Base-by-base conservation (phyloP, 2,113 vertebrate genomes). In the Aix galericulata region DNA sequence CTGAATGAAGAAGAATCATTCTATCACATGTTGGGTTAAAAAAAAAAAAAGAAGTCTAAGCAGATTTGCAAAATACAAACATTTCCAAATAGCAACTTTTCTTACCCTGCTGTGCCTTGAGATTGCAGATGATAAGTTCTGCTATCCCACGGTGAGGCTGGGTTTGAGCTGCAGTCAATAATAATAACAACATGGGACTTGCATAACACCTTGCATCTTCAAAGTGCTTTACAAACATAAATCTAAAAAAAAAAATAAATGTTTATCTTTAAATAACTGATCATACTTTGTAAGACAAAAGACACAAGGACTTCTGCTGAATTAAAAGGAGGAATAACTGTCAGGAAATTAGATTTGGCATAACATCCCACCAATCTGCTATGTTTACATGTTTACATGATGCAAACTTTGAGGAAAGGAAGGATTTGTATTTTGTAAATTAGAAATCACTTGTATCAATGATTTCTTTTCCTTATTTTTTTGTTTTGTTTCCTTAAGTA, bases 71-170 rank as follows among this genome's bases (percentile, higher is more conserved):
- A 88, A 88, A 82, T 66, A 21, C 13, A 69, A 82, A 69, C 31
- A 32, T 88, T 96, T 88, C 46, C 20, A 52, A 55, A 79, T 42
- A 56, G 44, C 2, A 14, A 52, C 53, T 86, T 87, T 81, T 38
- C 52, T 91, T 78, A 64, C 44, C 48, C 50, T 88, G 36, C 58
- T 91, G 73, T 93, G 79, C 55, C 40, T 90, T 73, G 50, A 86
- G 82, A 67, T 93, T 90, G 77, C 62, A 94, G 63, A 72, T 74
- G 68, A 84, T 91, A 76, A 88, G 42, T 25, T 94, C 72, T 1
- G 23, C 55, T 82, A 11, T 87, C 74, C 63, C 32, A 46, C 6
- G 2, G 64, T 0, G 1, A 81, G 25, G 15, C 5, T 0, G 52
- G 34, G 32, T 75, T 89, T 94, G 60, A 64, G 55, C 56, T 13